A percentile compares a stretch with the other conserved stretches of the same genome.
Conservation (phyloP, 2,113 vertebrate genomes). For the Noturus placidus region DNA sequence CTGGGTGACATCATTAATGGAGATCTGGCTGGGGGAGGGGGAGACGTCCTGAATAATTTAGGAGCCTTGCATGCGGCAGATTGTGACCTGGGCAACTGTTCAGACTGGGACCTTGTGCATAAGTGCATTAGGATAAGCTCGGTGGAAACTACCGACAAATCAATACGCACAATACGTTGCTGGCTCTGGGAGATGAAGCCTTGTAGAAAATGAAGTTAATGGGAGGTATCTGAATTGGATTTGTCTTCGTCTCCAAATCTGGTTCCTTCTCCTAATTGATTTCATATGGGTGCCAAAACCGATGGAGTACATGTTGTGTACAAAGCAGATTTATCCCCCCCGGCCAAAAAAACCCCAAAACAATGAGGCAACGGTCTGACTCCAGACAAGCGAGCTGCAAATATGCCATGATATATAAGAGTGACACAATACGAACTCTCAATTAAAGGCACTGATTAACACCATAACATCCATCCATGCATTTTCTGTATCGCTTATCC, state of each 20-base stretch:
- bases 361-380: not conserved
- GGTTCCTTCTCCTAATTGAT: conserved; percentile 29
- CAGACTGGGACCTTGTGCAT: conserved; percentile 62
- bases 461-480: not conserved
- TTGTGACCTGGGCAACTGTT: conserved; percentile 69
- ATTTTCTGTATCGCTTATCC: no score
- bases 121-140: conserved; percentile 74
- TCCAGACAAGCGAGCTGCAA: not conserved
- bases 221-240: conserved; percentile 26
- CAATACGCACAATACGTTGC: conserved; percentile 63
- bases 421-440: not conserved
- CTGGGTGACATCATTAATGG: conserved; percentile 76
- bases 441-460: not conserved
- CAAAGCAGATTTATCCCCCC: not conserved
- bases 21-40: conserved; percentile 58
- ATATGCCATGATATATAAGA: not conserved
- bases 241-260: conserved; percentile 21
- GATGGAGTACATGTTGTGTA: not conserved
- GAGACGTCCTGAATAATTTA: conserved; percentile 75
- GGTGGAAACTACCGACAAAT: conserved; percentile 74
- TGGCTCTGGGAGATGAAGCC: conserved; percentile 31
- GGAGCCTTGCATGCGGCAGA: conserved; percentile 65
- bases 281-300: conserved; percentile 3
- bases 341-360: not conserved
- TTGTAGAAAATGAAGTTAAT: conserved; percentile 36